These are phyloP conservation scores for Lagopus leucura DNA, from an alignment of 2,113 vertebrate genomes.

Conservation along the genomic window DNA sequence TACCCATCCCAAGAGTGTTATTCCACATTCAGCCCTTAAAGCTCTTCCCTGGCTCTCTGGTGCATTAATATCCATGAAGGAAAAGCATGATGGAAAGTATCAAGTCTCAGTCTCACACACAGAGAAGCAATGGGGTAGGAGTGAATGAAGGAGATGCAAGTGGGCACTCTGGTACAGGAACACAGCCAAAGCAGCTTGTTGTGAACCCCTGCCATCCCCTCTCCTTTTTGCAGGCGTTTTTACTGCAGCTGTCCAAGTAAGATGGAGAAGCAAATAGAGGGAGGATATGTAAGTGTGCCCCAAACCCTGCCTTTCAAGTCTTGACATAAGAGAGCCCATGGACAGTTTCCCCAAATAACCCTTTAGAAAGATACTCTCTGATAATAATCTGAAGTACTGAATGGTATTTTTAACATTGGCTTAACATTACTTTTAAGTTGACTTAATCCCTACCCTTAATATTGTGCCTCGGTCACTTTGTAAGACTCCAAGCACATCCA, in stretches of 20 bases:
- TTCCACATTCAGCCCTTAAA: background rate
- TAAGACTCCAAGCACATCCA: background rate
- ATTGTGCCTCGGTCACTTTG: accelerated
- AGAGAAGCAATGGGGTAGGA: accelerated
- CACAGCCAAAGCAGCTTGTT: background rate
- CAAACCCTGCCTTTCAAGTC: background rate
- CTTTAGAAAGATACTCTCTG: background rate
- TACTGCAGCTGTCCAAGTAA: background rate
- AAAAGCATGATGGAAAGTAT: background rate
- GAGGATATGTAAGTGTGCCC: background rate
- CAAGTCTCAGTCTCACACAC: no score
- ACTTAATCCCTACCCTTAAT: background rate
- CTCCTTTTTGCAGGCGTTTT: background rate
- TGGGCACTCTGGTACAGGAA: background rate
- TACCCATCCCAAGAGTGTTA: background rate
- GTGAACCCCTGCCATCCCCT: background rate
- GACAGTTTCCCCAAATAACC: background rate
- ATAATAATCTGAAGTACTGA: background rate
- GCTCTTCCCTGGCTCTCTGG: background rate
- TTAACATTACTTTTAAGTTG: background rate
- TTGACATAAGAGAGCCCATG: background rate
- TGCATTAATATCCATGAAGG: accelerated
- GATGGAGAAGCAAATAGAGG: background rate
- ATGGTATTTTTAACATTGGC: background rate
- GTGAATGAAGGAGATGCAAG: background rate